Percentiles rank a stretch among this genome's conserved stretches.
Evolutionary conservation across 2,888 invertebrate species (phyloP).

Genomic region (Cyclophora albipunctata): DNA sequence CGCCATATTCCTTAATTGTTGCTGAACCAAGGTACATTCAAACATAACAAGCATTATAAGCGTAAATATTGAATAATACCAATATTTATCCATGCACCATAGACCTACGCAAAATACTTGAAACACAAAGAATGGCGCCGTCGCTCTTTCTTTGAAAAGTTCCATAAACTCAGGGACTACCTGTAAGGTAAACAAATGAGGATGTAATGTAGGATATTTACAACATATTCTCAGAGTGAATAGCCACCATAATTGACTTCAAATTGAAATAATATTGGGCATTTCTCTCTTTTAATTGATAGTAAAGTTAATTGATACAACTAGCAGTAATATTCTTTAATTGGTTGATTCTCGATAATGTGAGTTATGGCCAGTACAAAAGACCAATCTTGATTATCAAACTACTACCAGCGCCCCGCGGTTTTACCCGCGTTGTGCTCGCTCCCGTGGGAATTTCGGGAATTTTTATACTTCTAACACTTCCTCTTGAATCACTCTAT

Average conservation of each 20-base stretch:
- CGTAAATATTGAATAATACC: conserved; percentile 98
- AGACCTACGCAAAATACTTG: conserved; percentile 99
- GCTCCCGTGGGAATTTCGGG: too few species aligned
- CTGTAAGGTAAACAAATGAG: conserved; percentile 36
- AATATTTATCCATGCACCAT: conserved; percentile 99
- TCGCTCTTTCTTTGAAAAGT: conserved; percentile 97
- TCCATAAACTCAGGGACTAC: conserved; percentile 97
- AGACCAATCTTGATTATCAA: too few species aligned
- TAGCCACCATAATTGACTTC: neutral
- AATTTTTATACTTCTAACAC: too few species aligned
- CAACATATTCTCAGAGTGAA: too few species aligned
- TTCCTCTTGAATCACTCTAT: too few species aligned
- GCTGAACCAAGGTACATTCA: conserved; percentile 98
- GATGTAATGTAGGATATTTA: too few species aligned
- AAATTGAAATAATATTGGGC: neutral
- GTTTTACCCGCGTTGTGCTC: too few species aligned
- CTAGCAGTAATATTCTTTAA: too few species aligned
- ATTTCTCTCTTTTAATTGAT: neutral
- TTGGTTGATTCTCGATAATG: too few species aligned
- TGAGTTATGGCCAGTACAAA: too few species aligned
- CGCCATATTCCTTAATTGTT: conserved; percentile 97
- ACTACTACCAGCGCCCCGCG: too few species aligned
- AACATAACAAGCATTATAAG: conserved; percentile 96
- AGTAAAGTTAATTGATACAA: too few species aligned
- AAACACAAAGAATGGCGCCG: conserved; percentile 99